Base-by-base conservation (phyloP, 1,140 invertebrate species). In the Atta texana region DNA sequence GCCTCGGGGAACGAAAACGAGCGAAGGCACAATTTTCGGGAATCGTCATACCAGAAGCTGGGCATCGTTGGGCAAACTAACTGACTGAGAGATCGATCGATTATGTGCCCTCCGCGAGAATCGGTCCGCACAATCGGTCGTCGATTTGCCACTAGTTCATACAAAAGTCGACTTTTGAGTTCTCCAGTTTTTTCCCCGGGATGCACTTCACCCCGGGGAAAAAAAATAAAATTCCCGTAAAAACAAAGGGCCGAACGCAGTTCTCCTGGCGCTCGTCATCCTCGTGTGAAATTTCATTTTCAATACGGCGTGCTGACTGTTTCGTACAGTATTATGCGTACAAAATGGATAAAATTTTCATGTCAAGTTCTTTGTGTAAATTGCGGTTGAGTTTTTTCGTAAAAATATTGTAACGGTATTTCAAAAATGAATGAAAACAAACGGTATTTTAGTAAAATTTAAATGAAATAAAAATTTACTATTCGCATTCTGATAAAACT, bases 11-110 rank as follows among this genome's bases (percentile, higher is more conserved):
- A 44, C 55, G 14, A 84, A 84, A 85, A 78, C 82, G 74, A 85
- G 61, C 59, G 74, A 85, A 85, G 63, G 82, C 51, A 24, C 74
- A 78, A 66, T 85, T 85, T 85, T 78, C 34, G 82, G 51, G 61
- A 85, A 57, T 78, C 74, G 75, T 61, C 16, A 8, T 51, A 39
- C 80, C 80, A 84, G 80, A 75, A 84, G 69, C 80, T 84, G 31
- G 31, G 31, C 39, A 84, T 84, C 69, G 80, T 74, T 59, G 34
- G 18, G 0, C 69, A 61, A 84, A 74, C 66, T 24, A 64, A 74
- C 68, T 49, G 78, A 71, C 66, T 82, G 80, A 61, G 68, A 7
- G 80, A 74, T 57, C 72, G 80, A 84, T 84, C 80, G 69, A 63
- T 84, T 44, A 44, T 34, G 3, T 63, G 18, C 39, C 55, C 68